phyloP scores from a whole-genome alignment of 2,888 invertebrate genomes.

The Apamea crenata region DNA sequence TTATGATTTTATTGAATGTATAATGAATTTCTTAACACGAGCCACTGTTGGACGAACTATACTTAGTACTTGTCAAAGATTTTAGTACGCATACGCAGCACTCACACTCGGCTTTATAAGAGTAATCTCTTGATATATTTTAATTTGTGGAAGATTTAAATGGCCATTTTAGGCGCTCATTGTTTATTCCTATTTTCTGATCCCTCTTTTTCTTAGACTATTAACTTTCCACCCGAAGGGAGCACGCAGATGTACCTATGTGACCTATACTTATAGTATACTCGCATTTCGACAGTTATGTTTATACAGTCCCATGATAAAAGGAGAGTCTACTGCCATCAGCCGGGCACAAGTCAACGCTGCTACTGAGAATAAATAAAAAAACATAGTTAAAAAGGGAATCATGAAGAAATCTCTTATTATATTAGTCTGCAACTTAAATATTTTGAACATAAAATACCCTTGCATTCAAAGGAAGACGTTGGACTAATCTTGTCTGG shows the following conservation, averaged over 20 bases:
- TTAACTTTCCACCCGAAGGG: not conserved
- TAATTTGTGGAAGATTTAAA: not conserved
- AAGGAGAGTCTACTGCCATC: not conserved
- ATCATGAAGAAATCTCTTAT: not conserved
- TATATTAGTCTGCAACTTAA: not conserved
- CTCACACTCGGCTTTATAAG: no score
- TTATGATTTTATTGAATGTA: not conserved
- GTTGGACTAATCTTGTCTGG: slow-evolving; percentile 33
- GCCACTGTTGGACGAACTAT: not conserved
- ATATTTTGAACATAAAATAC: slow-evolving; percentile 6
- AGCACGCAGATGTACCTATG: no score
- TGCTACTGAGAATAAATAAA: not conserved
- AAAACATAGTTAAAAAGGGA: not conserved
- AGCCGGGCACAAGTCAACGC: not conserved
- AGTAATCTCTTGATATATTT: not conserved
- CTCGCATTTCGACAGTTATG: not conserved
- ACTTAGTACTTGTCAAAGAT: not conserved
- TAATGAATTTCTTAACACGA: not conserved
- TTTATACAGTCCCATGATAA: not conserved
- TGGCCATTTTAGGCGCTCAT: not conserved
- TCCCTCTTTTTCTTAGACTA: not conserved
- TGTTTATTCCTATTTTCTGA: not conserved
- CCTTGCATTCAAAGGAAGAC: slow-evolving; percentile 30
- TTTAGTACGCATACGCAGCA: no score
- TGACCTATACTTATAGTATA: not conserved